These are phyloP conservation scores for Steromphala cineraria DNA, from an alignment of 2,888 invertebrate species.

Conservation along the genomic window DNA sequence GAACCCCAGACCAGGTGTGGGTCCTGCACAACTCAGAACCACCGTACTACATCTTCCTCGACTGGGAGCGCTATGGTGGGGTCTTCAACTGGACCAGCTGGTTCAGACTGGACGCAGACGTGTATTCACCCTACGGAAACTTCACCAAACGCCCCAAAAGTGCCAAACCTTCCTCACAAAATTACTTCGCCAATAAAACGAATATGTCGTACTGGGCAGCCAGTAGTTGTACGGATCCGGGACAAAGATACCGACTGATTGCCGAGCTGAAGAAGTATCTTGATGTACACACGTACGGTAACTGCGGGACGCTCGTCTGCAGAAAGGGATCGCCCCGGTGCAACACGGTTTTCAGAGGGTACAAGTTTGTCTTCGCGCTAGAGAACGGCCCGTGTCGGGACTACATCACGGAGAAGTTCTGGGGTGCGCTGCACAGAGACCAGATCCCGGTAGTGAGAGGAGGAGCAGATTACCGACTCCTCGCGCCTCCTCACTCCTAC, in stretches of 20 bases:
- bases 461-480: conserved; percentile 29
- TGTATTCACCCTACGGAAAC: conserved; percentile 27
- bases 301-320: conserved; percentile 21
- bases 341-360: conserved; percentile 10
- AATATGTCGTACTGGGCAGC: conserved; percentile 5
- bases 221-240: conserved; percentile 26
- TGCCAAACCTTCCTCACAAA: neutral
- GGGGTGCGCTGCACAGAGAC: conserved; percentile 15
- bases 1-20: conserved; percentile 27
- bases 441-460: conserved; percentile 44
- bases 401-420: conserved; percentile 44
- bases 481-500: conserved; percentile 29
- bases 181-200: neutral
- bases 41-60: conserved; percentile 24
- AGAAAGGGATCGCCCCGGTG: neutral
- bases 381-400: conserved; percentile 43
- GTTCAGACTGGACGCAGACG: conserved; percentile 27
- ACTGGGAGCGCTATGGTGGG: neutral
- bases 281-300: conserved; percentile 29
- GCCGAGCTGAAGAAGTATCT: conserved; percentile 16
- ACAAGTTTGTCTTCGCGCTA: conserved; percentile 42
- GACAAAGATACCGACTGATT: conserved; percentile 18
- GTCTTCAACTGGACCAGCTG: conserved; percentile 35
- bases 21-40: conserved; percentile 31
- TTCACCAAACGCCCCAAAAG: neutral